Evolutionary conservation across 2,888 invertebrate species (phyloP).

Genomic region (Idaea straminata): DNA sequence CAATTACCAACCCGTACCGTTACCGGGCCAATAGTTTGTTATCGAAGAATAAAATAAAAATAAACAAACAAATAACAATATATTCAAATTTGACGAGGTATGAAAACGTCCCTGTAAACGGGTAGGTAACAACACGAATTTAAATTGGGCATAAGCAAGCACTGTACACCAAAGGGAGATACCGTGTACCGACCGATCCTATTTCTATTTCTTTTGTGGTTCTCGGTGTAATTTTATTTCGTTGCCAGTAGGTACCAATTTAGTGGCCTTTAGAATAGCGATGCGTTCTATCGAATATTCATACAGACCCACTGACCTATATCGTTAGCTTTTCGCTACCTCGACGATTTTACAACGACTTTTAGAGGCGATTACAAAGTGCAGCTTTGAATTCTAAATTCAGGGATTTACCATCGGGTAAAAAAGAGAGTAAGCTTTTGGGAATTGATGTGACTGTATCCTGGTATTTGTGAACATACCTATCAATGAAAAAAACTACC

Average conservation of each 20-base stretch:
- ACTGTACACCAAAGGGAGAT: background rate
- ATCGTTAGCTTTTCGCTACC: background rate
- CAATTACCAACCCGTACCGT: no score
- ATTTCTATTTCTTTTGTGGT: background rate
- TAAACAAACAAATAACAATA: background rate
- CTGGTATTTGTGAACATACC: no score
- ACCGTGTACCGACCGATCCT: background rate
- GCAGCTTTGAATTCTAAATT: background rate
- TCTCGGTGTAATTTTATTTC: background rate
- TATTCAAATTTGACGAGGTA: background rate
- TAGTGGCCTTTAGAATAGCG: background rate
- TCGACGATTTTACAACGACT: background rate
- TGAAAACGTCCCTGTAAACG: background rate
- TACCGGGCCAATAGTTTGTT: no score
- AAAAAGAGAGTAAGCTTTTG: background rate
- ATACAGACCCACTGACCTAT: background rate
- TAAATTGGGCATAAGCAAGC: background rate
- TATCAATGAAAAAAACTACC: no score
- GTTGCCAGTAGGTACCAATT: background rate
- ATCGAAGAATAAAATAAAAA: background rate
- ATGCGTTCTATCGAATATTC: constrained; percentile 1
- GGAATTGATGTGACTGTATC: background rate
- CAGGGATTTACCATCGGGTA: background rate
- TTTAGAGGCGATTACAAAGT: background rate
- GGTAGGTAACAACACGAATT: background rate